Conservation (phyloP, 2,113 vertebrate genomes). For the Marmota monax region DNA sequence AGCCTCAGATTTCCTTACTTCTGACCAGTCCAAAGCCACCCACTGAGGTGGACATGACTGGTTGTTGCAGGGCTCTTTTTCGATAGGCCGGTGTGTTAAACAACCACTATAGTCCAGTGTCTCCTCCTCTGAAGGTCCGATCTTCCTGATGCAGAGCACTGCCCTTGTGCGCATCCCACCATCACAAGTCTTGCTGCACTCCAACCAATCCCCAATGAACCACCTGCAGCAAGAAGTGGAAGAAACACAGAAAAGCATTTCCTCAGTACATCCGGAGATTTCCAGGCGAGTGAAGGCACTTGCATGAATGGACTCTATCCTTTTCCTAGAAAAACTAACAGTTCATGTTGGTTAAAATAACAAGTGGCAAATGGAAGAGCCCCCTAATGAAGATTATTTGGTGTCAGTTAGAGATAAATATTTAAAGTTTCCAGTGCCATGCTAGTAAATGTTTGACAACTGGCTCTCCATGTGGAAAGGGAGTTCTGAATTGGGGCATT, state of each 20-base stretch:
- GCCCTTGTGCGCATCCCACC: conserved; percentile 94
- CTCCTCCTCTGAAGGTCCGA: conserved; percentile 95
- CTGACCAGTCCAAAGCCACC: conserved; percentile 98
- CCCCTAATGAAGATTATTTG: neutral
- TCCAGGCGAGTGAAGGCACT: neutral
- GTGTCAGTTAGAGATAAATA: conserved; percentile 3
- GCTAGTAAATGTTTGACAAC: conserved; percentile 3
- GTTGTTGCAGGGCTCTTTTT: conserved; percentile 96
- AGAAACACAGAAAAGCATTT: conserved; percentile 62
- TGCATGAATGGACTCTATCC: neutral
- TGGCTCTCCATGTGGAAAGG: neutral
- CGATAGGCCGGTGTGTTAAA: conserved; percentile 95
- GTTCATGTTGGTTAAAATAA: neutral
- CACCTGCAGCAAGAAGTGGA: conserved; percentile 88
- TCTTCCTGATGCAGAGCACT: conserved; percentile 96
- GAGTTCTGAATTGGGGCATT: conserved; percentile 7
- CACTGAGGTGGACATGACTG: conserved; percentile 98
- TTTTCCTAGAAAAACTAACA: neutral
- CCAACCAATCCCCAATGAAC: conserved; percentile 98
- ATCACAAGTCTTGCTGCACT: conserved; percentile 97
- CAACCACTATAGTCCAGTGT: conserved; percentile 94
- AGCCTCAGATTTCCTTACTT: conserved; percentile 89
- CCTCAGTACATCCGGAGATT: conserved; percentile 42
- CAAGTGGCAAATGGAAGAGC: conserved; percentile 5
- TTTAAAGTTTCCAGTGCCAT: neutral